A percentile compares a stretch with the other conserved stretches of the same genome.
Evolutionary conservation across 2,797 vertebrate genomes (phyloP).

Genomic region (Fundulus diaphanus): DNA sequence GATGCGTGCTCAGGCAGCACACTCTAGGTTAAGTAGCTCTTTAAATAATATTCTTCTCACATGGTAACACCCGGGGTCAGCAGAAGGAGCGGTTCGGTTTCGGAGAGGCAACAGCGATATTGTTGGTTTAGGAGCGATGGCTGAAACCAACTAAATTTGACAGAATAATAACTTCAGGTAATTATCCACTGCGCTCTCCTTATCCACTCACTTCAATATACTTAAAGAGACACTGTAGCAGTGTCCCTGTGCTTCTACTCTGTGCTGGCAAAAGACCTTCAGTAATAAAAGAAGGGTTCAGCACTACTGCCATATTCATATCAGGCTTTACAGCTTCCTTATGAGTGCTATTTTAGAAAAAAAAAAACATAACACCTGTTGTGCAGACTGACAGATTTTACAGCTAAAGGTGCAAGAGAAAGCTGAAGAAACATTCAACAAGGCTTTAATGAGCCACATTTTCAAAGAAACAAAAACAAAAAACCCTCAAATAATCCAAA

Average conservation of each 20-base stretch:
- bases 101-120: slow-evolving; percentile 9
- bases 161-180: slow-evolving; percentile 35
- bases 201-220: slow-evolving; percentile 9
- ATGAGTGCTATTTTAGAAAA: slow-evolving; percentile 19
- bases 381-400: slow-evolving; percentile 18
- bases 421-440: slow-evolving; percentile 5
- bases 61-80: slow-evolving; percentile 31
- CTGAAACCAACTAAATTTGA: slow-evolving; percentile 27
- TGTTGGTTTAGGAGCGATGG: slow-evolving; percentile 33
- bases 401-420: slow-evolving; percentile 4
- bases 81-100: slow-evolving; percentile 2
- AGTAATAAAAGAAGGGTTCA: slow-evolving; percentile 11
- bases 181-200: slow-evolving; percentile 38
- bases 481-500: background rate
- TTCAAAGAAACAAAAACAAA: too few relatives aligned
- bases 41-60: slow-evolving; percentile 35
- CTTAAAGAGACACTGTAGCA: slow-evolving; percentile 8
- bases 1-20: slow-evolving; percentile 35
- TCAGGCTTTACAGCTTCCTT: slow-evolving; percentile 15
- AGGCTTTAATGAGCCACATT: background rate
- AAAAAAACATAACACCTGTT: slow-evolving; percentile 18
- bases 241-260: slow-evolving; percentile 14
- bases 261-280: slow-evolving; percentile 22
- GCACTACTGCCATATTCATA: slow-evolving; percentile 14
- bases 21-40: slow-evolving; percentile 56